Base-by-base conservation (phyloP, 2,888 invertebrate genomes). In the Thelaira solivaga region DNA sequence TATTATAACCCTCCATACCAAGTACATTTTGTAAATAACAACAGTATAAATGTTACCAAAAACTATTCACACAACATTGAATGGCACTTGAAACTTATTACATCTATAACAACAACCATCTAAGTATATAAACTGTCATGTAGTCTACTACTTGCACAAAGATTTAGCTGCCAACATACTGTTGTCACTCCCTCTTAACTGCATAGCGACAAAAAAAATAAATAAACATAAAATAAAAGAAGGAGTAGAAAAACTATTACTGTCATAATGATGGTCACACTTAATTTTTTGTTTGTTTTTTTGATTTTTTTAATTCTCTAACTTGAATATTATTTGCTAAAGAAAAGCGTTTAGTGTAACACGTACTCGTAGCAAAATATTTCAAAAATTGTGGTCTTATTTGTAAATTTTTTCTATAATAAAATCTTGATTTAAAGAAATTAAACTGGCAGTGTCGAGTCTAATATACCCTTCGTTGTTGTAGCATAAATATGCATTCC, bases 61-160 rank as follows among this genome's bases (percentile, higher is more conserved):
- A 73, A 51, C 51, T 45, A 67, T 43, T 59, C 51, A 45, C 34
- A 67, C 22, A 51, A 67, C 59, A 59, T 36, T 59, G 59, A 73
- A 59, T 51, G 73, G 10, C 65, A 74, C 65, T 74, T 74, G 43
- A 47, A 65, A 64, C 31, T 61, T 41, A 57, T 39, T 26, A 36
- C 55, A 55, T 24, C 45, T 36, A 20, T 20, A 39, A 49, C 39
- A n/a, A 31, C n/a, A 7, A 43, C 4, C 6, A 61, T 16, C 18
- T 22, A 20, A 13, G 18, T 18, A 26, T 29, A 41, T 22, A 45
- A 3, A 55, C 34, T 43, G 18, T 8, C 13, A 16, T 18, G 8
- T 34, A 31, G n/a, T n/a, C n/a, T n/a, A n/a, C n/a, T 13, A 41
- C 18, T 36, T 0, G 3, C 24, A 13, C 16, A 29, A 47, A 39